Evolutionary conservation across 2,113 vertebrate genomes (phyloP).

Genomic region (Amblyopsis rosae): DNA sequence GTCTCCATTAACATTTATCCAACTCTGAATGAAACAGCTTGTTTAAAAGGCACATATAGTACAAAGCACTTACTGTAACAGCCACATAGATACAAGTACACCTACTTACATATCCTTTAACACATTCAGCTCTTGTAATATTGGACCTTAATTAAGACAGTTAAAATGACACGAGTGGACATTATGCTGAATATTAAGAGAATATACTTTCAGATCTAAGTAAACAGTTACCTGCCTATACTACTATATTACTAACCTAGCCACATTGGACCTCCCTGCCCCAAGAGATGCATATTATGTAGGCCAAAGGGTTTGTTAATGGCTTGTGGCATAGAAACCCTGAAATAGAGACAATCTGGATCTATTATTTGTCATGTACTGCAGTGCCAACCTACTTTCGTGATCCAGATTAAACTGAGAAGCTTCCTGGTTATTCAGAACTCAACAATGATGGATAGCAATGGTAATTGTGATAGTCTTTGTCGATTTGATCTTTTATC

Average conservation of each 20-base stretch:
- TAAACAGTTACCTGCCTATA: not conserved
- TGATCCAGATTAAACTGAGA: conserved; percentile 45
- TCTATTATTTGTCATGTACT: conserved; percentile 24
- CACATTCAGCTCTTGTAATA: not conserved
- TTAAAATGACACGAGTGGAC: not conserved
- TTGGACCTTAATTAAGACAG: not conserved
- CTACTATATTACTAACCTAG: too few relatives aligned
- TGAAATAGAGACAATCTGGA: conserved; percentile 44
- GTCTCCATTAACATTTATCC: not conserved
- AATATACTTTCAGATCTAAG: not conserved
- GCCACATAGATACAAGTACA: too few relatives aligned
- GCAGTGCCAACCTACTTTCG: conserved; percentile 59
- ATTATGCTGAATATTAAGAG: too few relatives aligned
- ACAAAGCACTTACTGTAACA: not conserved
- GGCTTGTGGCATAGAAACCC: conserved; percentile 41
- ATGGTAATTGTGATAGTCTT: conserved; percentile 31
- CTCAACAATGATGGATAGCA: conserved; percentile 3
- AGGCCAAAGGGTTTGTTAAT: conserved; percentile 41
- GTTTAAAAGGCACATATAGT: not conserved
- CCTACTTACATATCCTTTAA: not conserved
- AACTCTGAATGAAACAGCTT: conserved; percentile 5
- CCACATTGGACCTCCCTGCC: conserved; percentile 22
- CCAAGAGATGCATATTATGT: conserved; percentile 43
- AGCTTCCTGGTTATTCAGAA: conserved; percentile 37
- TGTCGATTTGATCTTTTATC: conserved; percentile 15